Percentiles rank a stretch among this genome's conserved stretches.
Evolutionary conservation across 1,140 invertebrate genomes (phyloP).

Genomic region (Vollenhovia emeryi): DNA sequence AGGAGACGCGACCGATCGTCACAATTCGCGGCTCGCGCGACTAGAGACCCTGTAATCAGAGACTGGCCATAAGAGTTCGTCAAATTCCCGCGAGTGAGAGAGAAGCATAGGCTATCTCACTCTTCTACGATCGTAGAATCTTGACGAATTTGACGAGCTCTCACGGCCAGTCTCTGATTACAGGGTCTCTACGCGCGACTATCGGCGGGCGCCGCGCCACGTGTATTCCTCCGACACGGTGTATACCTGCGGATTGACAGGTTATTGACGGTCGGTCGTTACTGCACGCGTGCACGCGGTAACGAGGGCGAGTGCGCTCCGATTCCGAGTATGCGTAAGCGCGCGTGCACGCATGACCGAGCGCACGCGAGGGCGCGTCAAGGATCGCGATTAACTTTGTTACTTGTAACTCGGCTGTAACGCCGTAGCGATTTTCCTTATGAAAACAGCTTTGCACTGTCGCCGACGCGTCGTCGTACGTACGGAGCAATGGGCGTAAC

Average conservation of each 20-base stretch:
- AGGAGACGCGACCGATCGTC: not conserved
- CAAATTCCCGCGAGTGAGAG: too few relatives aligned
- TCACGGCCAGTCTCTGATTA: too few relatives aligned
- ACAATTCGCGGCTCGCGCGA: constrained; percentile 25
- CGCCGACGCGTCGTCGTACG: not conserved
- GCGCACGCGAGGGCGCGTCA: constrained; percentile 55
- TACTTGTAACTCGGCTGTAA: constrained; percentile 32
- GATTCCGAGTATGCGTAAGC: constrained; percentile 43
- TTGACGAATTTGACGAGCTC: too few relatives aligned
- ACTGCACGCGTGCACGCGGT: constrained; percentile 30
- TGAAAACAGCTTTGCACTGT: not conserved
- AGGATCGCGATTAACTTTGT: constrained; percentile 54
- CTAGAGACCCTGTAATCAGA: too few relatives aligned
- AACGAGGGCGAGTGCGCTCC: constrained; percentile 46
- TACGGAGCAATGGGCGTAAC: not conserved
- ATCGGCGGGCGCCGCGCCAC: constrained; percentile 16
- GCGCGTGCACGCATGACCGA: constrained; percentile 31
- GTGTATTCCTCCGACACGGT: constrained; percentile 40
- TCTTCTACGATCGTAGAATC: too few relatives aligned
- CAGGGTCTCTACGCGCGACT: too few relatives aligned
- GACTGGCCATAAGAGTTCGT: too few relatives aligned
- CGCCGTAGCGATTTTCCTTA: constrained; percentile 10
- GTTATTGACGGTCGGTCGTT: constrained; percentile 56
- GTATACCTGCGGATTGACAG: constrained; percentile 59
- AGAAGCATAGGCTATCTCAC: too few relatives aligned